phyloP scores from a whole-genome alignment of 1,140 invertebrate genomes.

The Macrosteles quadrilineatus region DNA sequence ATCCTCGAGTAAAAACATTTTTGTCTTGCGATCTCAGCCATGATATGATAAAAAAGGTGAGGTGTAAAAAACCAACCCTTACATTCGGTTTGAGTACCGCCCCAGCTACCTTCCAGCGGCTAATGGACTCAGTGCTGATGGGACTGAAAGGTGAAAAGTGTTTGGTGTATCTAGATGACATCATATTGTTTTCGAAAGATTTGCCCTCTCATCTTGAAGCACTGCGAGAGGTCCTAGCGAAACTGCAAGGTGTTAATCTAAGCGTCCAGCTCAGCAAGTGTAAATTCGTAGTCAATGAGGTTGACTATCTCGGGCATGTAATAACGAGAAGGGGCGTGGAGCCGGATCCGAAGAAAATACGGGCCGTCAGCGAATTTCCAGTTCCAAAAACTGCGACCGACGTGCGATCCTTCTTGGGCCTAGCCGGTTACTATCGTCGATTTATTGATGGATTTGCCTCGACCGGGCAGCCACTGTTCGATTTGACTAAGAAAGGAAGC shows the following conservation, averaged over 20 bases:
- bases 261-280: constrained; percentile 54
- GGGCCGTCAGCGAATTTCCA: constrained; percentile 48
- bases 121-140: too few relatives aligned
- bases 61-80: too few relatives aligned
- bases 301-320: constrained; percentile 51
- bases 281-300: constrained; percentile 51
- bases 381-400: constrained; percentile 48
- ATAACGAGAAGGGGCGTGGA: constrained; percentile 49
- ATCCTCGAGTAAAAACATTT: too few relatives aligned
- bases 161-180: constrained; percentile 52
- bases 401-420: constrained; percentile 52
- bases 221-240: constrained; percentile 47
- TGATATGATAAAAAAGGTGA: too few relatives aligned
- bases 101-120: constrained; percentile 32
- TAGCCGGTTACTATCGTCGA: constrained; percentile 50
- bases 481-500: constrained; percentile 46
- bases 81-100: constrained; percentile 34
- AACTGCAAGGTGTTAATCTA: constrained; percentile 47
- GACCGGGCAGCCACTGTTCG: constrained; percentile 46
- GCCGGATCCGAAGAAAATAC: constrained; percentile 51
- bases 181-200: constrained; percentile 46
- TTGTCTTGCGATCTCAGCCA: too few relatives aligned
- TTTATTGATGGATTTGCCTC: constrained; percentile 49
- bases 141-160: constrained; percentile 44
- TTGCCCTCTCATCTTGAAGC: constrained; percentile 46